Conservation (phyloP, 1,140 invertebrate genomes). For the Trissolcus basalis region DNA sequence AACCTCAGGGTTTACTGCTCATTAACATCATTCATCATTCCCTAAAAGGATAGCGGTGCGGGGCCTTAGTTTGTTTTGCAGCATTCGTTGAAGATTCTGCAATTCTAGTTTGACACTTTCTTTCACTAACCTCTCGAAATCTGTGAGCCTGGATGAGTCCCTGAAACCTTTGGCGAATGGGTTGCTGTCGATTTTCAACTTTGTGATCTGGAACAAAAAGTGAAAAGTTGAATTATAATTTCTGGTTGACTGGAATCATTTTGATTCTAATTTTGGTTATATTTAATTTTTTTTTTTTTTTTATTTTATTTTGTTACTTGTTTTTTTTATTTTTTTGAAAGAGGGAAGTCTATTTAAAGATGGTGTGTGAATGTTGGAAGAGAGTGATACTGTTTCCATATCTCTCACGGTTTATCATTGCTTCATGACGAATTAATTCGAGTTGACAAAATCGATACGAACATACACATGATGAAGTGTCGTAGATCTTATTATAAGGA, state of each 20-base stretch:
- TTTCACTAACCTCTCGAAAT: constrained; percentile 85
- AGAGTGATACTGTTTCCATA: no score
- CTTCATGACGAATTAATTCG: constrained; percentile 27
- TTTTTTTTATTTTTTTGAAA: no score
- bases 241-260: no score
- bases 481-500: constrained; percentile 52
- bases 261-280: no score
- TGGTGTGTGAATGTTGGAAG: no score
- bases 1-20: constrained; percentile 86
- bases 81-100: no score
- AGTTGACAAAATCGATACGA: constrained; percentile 14
- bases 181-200: constrained; percentile 91
- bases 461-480: constrained; percentile 29
- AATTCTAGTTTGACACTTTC: not conserved
- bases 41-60: constrained; percentile 78
- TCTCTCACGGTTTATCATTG: not conserved
- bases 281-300: no score
- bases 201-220: constrained; percentile 85
- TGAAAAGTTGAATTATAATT: no score
- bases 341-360: no score
- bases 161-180: constrained; percentile 90
- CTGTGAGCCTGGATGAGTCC: constrained; percentile 89
- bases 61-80: no score
- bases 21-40: constrained; percentile 89
- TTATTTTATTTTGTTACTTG: no score